Evolutionary conservation across 2,888 invertebrate species (phyloP).

Genomic region (Drosophila setosimentum): DNA sequence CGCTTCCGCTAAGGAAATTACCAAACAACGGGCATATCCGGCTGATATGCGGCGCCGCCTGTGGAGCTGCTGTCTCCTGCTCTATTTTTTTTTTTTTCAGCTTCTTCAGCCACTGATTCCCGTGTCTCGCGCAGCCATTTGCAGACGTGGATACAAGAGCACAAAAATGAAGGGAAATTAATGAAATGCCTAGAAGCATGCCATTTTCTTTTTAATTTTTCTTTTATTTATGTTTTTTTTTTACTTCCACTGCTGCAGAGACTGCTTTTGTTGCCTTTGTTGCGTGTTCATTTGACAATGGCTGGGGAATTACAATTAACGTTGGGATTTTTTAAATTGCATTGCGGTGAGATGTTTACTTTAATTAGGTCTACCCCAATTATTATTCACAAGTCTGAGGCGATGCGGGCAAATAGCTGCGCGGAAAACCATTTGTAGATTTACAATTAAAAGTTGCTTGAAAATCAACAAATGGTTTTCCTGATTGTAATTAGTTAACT

Average conservation of each 20-base stretch:
- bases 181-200: constrained; percentile 73
- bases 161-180: constrained; percentile 64
- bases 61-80: constrained; percentile 45
- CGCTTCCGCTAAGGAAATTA: constrained; percentile 76
- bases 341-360: constrained; percentile 21
- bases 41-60: constrained; percentile 74
- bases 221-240: not conserved
- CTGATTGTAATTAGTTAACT: not conserved
- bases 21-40: constrained; percentile 78
- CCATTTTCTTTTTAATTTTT: constrained; percentile 30
- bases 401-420: constrained; percentile 1
- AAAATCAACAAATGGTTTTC: not conserved
- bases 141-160: constrained; percentile 46
- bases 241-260: not conserved
- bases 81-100: not conserved
- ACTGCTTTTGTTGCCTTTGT: constrained; percentile 13
- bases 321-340: not conserved
- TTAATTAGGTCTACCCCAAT: constrained; percentile 33
- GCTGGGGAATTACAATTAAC: constrained; percentile 9
- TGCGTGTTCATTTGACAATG: constrained; percentile 30
- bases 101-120: constrained; percentile 4
- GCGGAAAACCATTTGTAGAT: not conserved
- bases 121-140: constrained; percentile 28
- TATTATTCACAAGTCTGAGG: not conserved
- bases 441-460: not conserved